Base-by-base conservation (phyloP, 37 sponge, comb jelly and placozoan genomes). In the Hormiphora californensis region DNA sequence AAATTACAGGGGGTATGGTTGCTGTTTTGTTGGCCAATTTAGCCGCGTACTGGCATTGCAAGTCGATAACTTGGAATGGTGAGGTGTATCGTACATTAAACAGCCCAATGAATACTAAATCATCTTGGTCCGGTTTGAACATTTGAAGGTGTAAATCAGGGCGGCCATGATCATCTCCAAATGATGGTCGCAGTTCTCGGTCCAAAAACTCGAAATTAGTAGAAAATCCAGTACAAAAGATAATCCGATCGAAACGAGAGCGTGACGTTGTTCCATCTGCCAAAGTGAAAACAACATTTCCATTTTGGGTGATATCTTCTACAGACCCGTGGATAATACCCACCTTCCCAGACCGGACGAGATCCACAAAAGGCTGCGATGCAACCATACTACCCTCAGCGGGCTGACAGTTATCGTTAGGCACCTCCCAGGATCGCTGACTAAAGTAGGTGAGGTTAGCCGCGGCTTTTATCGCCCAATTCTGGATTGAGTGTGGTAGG, bases 171-270 rank as follows among this genome's bases (percentile, higher is more conserved):
- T 73, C 23, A 43, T 36, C 44, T 57, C 59, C 59, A 57, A 19
- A 23, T n/a, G 59, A 57, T n/a, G n/a, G n/a, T 57, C 25, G 19
- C 59, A 57, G 25, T 0, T 40, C 81, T 43, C 43, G 46, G 8
- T 43, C 40, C 17, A 73, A 28, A 21, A 73, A 73, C 23, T 73
- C 81, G 43, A 73, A 73, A 15, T 7, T 9, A 43, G 81, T 43
- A n/a, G 40, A n/a, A 41, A 43, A 73, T 33, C 81, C 81, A 73
- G 81, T 73, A 28, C 81, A 73, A 36, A 73, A 73, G 19, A 73
- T 73, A 5, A 73, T 36, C 3, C 43, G 81, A 41, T 73, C 81
- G 43, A 73, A 73, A n/a, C n/a, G n/a, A n/a, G n/a, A n/a, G n/a
- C n/a, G n/a, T n/a, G n/a, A n/a, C n/a, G n/a, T n/a, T n/a, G n/a